These are phyloP conservation scores for Diplosoma virens DNA, from an alignment of 23 tunicate genomes.

Conservation along the genomic window DNA sequence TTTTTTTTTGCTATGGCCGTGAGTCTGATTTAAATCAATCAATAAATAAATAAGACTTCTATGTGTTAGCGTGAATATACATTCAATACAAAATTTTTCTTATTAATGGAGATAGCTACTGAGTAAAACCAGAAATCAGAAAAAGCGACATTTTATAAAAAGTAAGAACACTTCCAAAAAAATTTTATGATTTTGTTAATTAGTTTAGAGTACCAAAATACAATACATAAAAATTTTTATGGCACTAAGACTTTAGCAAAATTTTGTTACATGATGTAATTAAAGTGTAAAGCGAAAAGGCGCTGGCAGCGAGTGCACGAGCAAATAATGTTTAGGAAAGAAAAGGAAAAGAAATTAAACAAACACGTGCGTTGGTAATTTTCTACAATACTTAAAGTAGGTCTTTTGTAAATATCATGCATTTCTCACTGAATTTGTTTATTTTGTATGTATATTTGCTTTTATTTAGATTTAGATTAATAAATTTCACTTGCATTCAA, in stretches of 20 bases:
- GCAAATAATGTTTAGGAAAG: not conserved
- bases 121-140: too few relatives aligned
- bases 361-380: too few relatives aligned
- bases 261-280: constrained; percentile 10
- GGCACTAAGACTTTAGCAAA: not conserved
- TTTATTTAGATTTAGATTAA: too few relatives aligned
- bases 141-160: too few relatives aligned
- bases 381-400: too few relatives aligned
- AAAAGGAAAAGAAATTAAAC: not conserved
- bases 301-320: not conserved
- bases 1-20: too few relatives aligned
- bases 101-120: too few relatives aligned
- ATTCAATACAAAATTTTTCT: too few relatives aligned
- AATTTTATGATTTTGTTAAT: constrained; percentile 4
- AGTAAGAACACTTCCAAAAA: constrained; percentile 2
- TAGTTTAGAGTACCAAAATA: not conserved
- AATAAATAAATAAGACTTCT: not conserved
- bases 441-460: too few relatives aligned
- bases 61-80: not conserved
- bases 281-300: not conserved
- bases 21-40: not conserved
- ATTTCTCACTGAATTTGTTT: too few relatives aligned
- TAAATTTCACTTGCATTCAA: too few relatives aligned
- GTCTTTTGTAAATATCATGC: too few relatives aligned
- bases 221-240: constrained; percentile 10